Evolutionary conservation across 2,797 vertebrate genomes (phyloP), one percentile per base, ranked within the genome.

Genomic region (Sebastes kiyomatsui): DNA sequence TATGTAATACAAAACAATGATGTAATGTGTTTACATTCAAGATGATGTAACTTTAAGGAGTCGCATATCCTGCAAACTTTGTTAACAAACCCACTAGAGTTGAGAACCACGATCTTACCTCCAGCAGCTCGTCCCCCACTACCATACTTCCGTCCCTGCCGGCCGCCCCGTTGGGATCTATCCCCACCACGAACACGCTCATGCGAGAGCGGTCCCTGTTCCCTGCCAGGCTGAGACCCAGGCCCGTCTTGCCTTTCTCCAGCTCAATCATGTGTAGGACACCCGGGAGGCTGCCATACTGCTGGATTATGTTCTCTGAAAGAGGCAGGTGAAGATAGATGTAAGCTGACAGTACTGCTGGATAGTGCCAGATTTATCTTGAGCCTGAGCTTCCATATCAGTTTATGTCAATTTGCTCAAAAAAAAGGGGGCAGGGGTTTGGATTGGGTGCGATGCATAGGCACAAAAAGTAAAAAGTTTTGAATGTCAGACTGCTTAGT

Each of bases 151-250:
- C 97, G 25, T 99, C 98, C 93, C 90, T 96, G 20, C 97, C 97
- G 5, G 97, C 98, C 18, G 98, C 98, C 81, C 98, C 98, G 30
- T 88, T 96, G 90, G 97, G 97, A 85, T 99, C 98, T 77, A 99
- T 99, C 71, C 97, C 98, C 93, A 99, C 98, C 85, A 99, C 94
- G 73, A 99, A 99, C 80, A 99, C 98, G 58, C 98, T 99, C 98
- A 99, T 99, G 86, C 97, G 96, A 35, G 97, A 96, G 86, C 98
- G 96, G 91, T 99, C 98, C 91, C 97, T 96, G 95, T 99, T 99
- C 49, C 98, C 98, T 13, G 98, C 98, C 92, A 99, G 96, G 93
- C 98, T 99, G 80, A 99, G 97, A 72, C 98, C 98, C 93, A 99
- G 95, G 81, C 98, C 98, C 2, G 96, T 95, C 75, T 87, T 96